phyloP scores from a whole-genome alignment of 2,888 invertebrate species.

The Dicranocentrus wangi region DNA sequence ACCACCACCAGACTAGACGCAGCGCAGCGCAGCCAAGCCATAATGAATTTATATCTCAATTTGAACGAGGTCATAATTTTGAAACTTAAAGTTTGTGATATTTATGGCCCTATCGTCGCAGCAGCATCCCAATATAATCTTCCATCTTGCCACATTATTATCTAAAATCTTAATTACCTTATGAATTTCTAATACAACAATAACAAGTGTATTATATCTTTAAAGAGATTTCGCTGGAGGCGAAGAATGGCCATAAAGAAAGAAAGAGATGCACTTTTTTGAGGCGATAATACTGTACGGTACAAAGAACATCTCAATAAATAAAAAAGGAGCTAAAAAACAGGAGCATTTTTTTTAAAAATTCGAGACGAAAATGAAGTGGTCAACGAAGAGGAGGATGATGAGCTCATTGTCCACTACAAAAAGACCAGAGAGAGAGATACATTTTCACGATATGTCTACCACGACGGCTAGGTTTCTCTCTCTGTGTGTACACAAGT shows the following conservation, averaged over 20 bases:
- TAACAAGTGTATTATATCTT: not conserved
- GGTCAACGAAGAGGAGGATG: not conserved
- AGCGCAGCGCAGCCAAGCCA: too few relatives aligned
- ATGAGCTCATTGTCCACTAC: slow-evolving; percentile 17
- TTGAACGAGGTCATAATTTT: slow-evolving; percentile 50
- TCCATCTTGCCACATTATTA: slow-evolving; percentile 59
- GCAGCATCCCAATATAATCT: slow-evolving; percentile 43
- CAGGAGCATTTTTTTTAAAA: slow-evolving; percentile 14
- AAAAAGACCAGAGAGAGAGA: not conserved
- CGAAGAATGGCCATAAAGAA: slow-evolving; percentile 2
- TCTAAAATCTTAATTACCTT: slow-evolving; percentile 61
- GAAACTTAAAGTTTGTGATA: slow-evolving; percentile 23
- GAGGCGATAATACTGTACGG: slow-evolving; percentile 63
- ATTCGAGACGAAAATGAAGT: not conserved
- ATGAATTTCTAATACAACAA: slow-evolving; percentile 57
- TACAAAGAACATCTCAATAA: slow-evolving; percentile 54
- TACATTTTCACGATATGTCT: not conserved
- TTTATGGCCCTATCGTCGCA: slow-evolving; percentile 60
- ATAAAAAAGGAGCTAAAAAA: slow-evolving; percentile 10
- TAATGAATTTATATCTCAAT: slow-evolving; percentile 45
- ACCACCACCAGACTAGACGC: too few relatives aligned
- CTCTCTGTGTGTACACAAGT: slow-evolving; percentile 45
- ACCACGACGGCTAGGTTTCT: not conserved
- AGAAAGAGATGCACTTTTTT: slow-evolving; percentile 16
- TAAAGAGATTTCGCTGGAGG: slow-evolving; percentile 22